phyloP scores from a whole-genome alignment of 2,113 vertebrate species.

The Perccottus glenii region DNA sequence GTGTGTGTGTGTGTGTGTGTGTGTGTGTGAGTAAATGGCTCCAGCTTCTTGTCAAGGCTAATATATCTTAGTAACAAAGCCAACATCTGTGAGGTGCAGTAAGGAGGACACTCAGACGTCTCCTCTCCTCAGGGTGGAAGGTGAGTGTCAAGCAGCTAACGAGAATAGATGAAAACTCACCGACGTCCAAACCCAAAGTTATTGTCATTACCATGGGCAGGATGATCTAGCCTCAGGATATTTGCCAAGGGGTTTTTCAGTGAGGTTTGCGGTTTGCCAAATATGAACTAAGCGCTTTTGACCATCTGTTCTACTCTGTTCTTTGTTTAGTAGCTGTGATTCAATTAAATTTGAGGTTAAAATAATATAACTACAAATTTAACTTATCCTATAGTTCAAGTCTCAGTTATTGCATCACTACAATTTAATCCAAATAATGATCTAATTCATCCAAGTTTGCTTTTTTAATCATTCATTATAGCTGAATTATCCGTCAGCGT shows the following conservation, averaged over 20 bases:
- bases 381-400: no score
- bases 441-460: no score
- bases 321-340: no score
- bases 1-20: constrained; percentile 2
- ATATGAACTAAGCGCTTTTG: not conserved
- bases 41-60: constrained; percentile 41
- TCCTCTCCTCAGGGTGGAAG: constrained; percentile 27
- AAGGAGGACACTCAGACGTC: constrained; percentile 22
- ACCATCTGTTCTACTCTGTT: no score
- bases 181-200: constrained; percentile 27
- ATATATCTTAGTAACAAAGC: constrained; percentile 43
- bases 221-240: constrained; percentile 2
- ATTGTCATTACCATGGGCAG: constrained; percentile 25
- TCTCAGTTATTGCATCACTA: no score
- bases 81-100: constrained; percentile 57
- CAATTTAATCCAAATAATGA: no score
- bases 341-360: no score
- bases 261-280: not conserved
- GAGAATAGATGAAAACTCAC: constrained; percentile 42
- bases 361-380: no score
- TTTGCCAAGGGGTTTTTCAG: constrained; percentile 9
- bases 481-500: no score
- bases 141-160: constrained; percentile 44
- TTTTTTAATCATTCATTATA: no score
- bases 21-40: constrained; percentile 23